Conservation (phyloP, 2,797 vertebrate species). For the Intellagama lesueurii region DNA sequence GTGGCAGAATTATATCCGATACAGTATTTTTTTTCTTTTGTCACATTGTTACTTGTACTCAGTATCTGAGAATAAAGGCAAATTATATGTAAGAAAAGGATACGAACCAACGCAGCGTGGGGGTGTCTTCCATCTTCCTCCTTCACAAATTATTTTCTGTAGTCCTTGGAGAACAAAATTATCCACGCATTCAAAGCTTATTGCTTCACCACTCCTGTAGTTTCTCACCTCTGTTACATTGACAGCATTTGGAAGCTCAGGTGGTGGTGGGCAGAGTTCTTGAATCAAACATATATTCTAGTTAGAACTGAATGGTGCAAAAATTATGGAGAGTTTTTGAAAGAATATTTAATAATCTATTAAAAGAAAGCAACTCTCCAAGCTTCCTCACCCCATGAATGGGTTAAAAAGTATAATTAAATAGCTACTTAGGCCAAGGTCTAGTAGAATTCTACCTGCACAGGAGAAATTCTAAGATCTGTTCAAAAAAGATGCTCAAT, state of each 20-base stretch:
- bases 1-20: not conserved
- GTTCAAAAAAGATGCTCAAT: not conserved
- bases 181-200: conserved; percentile 57
- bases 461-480: not conserved
- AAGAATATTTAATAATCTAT: not conserved
- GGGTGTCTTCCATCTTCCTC: conserved; percentile 72
- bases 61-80: not conserved
- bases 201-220: conserved; percentile 63
- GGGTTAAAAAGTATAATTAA: not conserved
- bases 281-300: conserved; percentile 42
- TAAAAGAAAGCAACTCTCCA: not conserved
- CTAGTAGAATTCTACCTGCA: too few relatives aligned
- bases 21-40: not conserved
- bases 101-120: conserved; percentile 74
- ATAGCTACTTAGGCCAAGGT: not conserved
- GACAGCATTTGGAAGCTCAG: conserved; percentile 63
- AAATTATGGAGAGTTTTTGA: not conserved
- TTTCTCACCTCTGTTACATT: conserved; percentile 41
- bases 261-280: conserved; percentile 71
- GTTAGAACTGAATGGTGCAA: not conserved
- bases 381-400: not conserved
- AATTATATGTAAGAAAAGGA: not conserved
- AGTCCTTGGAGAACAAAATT: conserved; percentile 16
- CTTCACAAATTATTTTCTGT: conserved; percentile 64
- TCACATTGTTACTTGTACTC: not conserved